Evolutionary conservation across 2,113 vertebrate genomes (phyloP), one percentile per base, ranked within the genome.

Genomic region (Stomatorhinus ivindoensis): DNA sequence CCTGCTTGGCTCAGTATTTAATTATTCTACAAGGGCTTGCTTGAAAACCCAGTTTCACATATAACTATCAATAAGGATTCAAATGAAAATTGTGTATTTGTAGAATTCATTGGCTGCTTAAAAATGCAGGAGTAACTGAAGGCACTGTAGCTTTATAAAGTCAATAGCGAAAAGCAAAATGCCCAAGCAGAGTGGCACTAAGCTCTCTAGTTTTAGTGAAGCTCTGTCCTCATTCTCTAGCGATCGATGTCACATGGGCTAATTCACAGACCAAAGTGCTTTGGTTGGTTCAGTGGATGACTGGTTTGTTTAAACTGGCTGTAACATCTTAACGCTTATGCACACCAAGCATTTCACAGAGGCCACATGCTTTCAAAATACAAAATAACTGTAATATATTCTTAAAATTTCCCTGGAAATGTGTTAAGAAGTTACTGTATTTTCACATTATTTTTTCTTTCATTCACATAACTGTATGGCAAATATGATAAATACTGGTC

Each of bases 41-140:
- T 50, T 58, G 94, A 95, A 95, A 95, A 91, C 91, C 95, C 94
- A 95, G 95, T 94, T 95, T 94, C 94, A 96, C 94, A 89, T 76
- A 88, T 61, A 61, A 47, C 47, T 80, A 55, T 82, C 46, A 35
- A 27, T 50, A n/a, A 90, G 90, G 61, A 90, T 90, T 89, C 84
- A 90, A 92, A 58, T 73, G 39, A 88, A 89, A 89, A 89, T 94
- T 93, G 94, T 93, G 90, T 91, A 85, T 90, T 89, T 47, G 15
- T 42, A 21, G 53, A 21, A 55, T 6, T 55, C 17, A 55, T 55
- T 55, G 90, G 89, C 91, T 90, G 42, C 91, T 89, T 80, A 46
- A 51, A 87, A 17, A 76, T 42, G 93, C 89, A 92, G 48, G 88
- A 91, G 92, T 85, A 94, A 93, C 90, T 90, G 92, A 95, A 95